phyloP scores from a whole-genome alignment of 2,113 vertebrate species.

The Cnemophilus loriae region DNA sequence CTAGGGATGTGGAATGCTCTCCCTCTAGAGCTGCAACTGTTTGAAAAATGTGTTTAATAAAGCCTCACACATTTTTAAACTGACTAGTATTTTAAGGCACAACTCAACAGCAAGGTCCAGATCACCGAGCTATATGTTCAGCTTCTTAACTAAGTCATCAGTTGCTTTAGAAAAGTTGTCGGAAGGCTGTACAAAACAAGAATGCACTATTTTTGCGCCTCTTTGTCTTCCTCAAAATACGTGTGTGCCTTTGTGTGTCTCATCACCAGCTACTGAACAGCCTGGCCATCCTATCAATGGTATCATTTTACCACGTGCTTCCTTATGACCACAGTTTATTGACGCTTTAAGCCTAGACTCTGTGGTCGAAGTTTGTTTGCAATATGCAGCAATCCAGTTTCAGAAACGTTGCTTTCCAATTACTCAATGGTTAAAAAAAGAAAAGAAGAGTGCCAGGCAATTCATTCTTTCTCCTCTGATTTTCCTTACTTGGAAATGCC shows the following conservation, averaged over 20 bases:
- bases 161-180: not conserved
- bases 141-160: not conserved
- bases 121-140: not conserved
- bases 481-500: not conserved
- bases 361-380: not conserved
- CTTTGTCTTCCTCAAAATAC: not conserved
- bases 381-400: not conserved
- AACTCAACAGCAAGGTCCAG: not conserved
- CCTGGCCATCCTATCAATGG: not conserved
- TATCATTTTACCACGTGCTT: not conserved
- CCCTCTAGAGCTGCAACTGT: not conserved
- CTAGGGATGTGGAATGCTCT: not conserved
- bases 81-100: not conserved
- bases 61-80: not conserved
- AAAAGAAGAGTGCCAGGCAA: not conserved
- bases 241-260: not conserved
- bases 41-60: slow-evolving; percentile 40
- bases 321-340: not conserved
- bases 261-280: not conserved
- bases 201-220: not conserved
- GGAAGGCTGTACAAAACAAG: not conserved
- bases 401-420: not conserved
- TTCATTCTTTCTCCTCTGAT: not conserved
- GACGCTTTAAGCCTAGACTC: not conserved
- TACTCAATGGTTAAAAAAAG: not conserved